These are phyloP conservation scores for Falco punctatus DNA, from an alignment of 2,113 vertebrate genomes.

Conservation along the genomic window DNA sequence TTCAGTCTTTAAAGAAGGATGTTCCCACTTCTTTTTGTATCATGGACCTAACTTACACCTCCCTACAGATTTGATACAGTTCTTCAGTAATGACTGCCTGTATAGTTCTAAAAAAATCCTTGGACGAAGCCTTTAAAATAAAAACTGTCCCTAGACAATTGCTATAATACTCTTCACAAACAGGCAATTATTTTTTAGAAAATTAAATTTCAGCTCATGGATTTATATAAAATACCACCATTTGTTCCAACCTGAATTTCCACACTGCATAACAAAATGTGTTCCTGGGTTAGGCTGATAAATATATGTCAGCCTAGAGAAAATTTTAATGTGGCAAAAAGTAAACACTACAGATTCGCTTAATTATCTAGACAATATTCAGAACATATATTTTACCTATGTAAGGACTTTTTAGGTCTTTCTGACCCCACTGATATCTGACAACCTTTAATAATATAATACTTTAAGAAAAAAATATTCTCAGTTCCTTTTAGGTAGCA, in stretches of 20 bases:
- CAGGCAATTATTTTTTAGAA: neutral
- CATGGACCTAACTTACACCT: neutral
- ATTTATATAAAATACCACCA: neutral
- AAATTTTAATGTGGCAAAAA: neutral
- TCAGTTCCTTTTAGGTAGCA: neutral
- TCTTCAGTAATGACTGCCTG: neutral
- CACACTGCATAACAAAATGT: neutral
- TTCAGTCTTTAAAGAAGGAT: neutral
- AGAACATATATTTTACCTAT: neutral
- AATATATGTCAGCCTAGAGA: neutral
- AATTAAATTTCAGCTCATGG: neutral
- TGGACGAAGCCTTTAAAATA: neutral
- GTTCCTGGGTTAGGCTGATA: neutral
- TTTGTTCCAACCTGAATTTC: constrained; percentile 1
- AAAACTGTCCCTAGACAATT: neutral
- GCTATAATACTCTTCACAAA: neutral
- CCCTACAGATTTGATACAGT: neutral
- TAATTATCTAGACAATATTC: neutral
- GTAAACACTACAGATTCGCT: neutral
- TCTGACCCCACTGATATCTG: neutral
- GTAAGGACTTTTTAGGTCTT: neutral
- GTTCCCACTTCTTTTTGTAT: neutral
- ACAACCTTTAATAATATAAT: neutral
- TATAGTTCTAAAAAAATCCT: neutral
- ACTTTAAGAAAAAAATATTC: neutral